Evolutionary conservation across 2,113 vertebrate species (phyloP).

Genomic region (Piliocolobus tephrosceles): DNA sequence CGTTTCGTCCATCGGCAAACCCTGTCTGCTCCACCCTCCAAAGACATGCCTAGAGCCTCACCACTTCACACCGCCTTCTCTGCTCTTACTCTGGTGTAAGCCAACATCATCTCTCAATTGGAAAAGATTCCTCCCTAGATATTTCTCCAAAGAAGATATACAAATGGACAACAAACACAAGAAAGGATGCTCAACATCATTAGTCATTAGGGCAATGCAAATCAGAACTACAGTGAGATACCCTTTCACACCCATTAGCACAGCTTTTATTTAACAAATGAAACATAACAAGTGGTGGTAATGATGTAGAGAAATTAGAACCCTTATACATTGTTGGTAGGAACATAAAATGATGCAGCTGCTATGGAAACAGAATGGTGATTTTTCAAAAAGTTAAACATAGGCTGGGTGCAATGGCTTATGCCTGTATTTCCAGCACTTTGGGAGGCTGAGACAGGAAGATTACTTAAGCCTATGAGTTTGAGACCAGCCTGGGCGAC

Average conservation of each 20-base stretch:
- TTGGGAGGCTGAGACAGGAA: not conserved
- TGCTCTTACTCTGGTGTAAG: not conserved
- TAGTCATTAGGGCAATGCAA: not conserved
- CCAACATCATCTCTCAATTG: not conserved
- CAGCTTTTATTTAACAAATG: not conserved
- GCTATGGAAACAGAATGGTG: not conserved
- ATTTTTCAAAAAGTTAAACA: not conserved
- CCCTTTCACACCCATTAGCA: not conserved
- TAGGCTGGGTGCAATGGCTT: not conserved
- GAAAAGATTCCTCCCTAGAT: not conserved
- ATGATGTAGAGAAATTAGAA: not conserved
- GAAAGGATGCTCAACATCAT: not conserved
- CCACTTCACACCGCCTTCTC: not conserved
- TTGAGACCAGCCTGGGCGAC: not conserved
- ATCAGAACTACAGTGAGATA: not conserved
- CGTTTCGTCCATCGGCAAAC: not conserved
- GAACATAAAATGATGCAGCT: not conserved
- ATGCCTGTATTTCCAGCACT: not conserved
- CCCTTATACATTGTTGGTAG: not conserved
- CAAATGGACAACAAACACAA: not conserved
- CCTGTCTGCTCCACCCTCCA: not conserved
- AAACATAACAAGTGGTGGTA: not conserved
- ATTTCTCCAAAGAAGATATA: not conserved
- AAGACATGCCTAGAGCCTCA: not conserved
- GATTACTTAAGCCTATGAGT: not conserved